Conservation (phyloP, 2,888 invertebrate genomes). For the Polyploca ridens region DNA sequence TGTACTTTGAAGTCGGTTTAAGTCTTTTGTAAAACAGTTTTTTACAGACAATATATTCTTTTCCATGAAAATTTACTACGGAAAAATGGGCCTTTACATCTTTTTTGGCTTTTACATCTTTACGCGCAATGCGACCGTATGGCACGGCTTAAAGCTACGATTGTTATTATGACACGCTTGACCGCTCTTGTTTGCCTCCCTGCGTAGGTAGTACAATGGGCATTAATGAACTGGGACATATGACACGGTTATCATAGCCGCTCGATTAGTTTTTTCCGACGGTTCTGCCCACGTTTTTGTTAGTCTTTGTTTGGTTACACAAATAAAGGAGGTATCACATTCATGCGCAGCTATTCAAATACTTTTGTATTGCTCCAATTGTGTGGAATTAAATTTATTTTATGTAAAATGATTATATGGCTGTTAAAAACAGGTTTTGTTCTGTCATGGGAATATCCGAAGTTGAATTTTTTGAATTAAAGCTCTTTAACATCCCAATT, state of each 20-base stretch:
- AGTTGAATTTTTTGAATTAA: background rate
- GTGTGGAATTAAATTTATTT: background rate
- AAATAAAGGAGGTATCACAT: background rate
- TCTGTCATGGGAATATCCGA: background rate
- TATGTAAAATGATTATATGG: background rate
- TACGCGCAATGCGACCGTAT: background rate
- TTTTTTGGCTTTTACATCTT: no score
- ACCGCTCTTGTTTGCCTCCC: slow-evolving; percentile 1
- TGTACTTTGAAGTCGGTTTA: no score
- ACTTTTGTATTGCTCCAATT: background rate
- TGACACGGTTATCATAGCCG: slow-evolving; percentile 12
- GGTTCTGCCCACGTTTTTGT: slow-evolving; percentile 4
- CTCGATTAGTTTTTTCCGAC: slow-evolving; percentile 8
- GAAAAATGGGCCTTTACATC: no score
- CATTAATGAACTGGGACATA: slow-evolving; percentile 5
- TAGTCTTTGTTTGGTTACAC: background rate
- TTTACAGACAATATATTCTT: no score
- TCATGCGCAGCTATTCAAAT: slow-evolving; percentile 5
- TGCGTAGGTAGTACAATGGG: slow-evolving; percentile 9
- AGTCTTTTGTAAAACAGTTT: no score
- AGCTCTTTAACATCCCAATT: no score
- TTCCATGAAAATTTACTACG: no score
- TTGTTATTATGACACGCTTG: background rate
- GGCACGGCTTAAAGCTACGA: background rate
- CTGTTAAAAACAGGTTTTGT: background rate